phyloP scores from a whole-genome alignment of 1,140 invertebrate genomes.

The Caenorhabditis elegans region DNA sequence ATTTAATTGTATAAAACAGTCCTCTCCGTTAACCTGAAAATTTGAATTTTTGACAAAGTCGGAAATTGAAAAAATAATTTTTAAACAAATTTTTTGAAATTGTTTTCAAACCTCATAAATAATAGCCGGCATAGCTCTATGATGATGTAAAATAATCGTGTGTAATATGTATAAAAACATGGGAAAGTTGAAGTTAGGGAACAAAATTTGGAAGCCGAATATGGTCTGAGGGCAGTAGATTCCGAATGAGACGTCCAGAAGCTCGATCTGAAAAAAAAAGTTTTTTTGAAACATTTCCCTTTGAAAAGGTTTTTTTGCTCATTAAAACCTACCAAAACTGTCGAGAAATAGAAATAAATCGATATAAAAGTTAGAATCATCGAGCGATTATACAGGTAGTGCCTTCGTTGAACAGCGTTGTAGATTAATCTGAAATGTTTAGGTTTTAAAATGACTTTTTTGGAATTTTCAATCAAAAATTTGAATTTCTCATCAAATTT shows the following conservation, averaged over 20 bases:
- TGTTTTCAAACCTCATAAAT: background rate
- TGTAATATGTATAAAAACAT: background rate
- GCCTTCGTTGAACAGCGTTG: constrained; percentile 8
- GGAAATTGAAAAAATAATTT: no score
- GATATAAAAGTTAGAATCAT: constrained; percentile 24
- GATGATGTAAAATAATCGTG: background rate
- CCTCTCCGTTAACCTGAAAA: constrained; percentile 17
- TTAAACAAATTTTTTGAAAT: background rate
- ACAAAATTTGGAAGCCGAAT: constrained; percentile 13
- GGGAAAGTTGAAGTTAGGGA: constrained; percentile 34
- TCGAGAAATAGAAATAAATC: constrained; percentile 28
- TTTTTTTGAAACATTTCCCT: no score
- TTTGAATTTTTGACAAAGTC: background rate
- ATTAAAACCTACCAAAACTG: background rate
- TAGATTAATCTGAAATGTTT: background rate
- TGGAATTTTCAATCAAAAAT: no score
- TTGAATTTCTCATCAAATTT: no score
- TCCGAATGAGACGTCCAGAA: constrained; percentile 34
- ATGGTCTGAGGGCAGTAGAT: constrained; percentile 27
- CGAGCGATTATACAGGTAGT: constrained; percentile 2
- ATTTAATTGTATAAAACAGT: constrained; percentile 35
- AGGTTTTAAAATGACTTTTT: no score
- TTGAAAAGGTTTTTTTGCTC: background rate
- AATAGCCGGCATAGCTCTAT: constrained; percentile 27
- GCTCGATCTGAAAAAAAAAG: background rate